A percentile compares a stretch with the other conserved stretches of the same genome.
Conservation (phyloP, 64 coral and sea anemone species). For the Porites australiensis region DNA sequence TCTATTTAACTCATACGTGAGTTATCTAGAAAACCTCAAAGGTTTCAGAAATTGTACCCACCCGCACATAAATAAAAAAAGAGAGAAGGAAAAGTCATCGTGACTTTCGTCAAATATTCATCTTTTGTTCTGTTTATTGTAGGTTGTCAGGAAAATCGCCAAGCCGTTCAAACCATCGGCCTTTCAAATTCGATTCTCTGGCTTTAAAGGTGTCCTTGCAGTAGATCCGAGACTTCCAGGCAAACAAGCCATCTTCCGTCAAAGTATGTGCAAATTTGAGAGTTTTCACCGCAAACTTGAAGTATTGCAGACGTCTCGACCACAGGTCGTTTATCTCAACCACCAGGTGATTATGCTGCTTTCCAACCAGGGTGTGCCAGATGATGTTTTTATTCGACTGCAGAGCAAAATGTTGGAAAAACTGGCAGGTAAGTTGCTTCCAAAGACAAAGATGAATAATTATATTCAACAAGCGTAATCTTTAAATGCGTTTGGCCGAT, state of each 20-base stretch:
- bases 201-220: slow-evolving; percentile 94
- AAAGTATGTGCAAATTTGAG: slow-evolving; percentile 91
- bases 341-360: slow-evolving; percentile 97
- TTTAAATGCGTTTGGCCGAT: too few relatives aligned
- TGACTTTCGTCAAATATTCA: too few relatives aligned
- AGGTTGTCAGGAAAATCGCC: slow-evolving; percentile 80
- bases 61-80: too few relatives aligned
- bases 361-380: slow-evolving; percentile 93
- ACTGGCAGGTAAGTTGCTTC: slow-evolving; percentile 69
- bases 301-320: slow-evolving; percentile 95
- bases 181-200: slow-evolving; percentile 97
- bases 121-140: not conserved
- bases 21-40: too few relatives aligned
- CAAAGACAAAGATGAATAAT: too few relatives aligned
- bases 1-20: too few relatives aligned
- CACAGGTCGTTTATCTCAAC: slow-evolving; percentile 91
- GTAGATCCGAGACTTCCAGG: slow-evolving; percentile 69
- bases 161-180: slow-evolving; percentile 86
- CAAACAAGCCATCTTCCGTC: slow-evolving; percentile 69
- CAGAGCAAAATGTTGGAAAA: slow-evolving; percentile 79
- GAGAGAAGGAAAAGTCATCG: too few relatives aligned
- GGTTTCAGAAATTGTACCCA: too few relatives aligned
- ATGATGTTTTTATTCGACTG: slow-evolving; percentile 80
- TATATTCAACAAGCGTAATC: too few relatives aligned
- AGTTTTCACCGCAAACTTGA: slow-evolving; percentile 84